Evolutionary conservation across 2,113 vertebrate genomes (phyloP), one percentile per base, ranked within the genome.

Genomic region (Phalacrocorax carbo): DNA sequence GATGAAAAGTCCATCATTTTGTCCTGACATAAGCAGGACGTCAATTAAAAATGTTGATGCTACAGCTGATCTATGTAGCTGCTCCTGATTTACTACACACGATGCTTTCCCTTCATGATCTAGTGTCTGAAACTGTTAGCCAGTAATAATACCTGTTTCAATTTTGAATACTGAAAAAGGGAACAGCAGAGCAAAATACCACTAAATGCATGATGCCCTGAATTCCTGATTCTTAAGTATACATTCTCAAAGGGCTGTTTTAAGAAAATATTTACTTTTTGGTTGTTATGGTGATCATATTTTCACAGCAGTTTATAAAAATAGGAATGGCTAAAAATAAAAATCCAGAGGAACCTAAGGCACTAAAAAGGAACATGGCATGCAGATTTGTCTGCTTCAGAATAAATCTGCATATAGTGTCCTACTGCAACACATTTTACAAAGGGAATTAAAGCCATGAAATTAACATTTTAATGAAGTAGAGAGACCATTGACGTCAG

Each of bases 391-490:
- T 71, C 97, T 97, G 64, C 62, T 92, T 94, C 82, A 88, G 97
- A 97, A 96, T 94, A 97, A 96, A 98, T 98, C 96, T 97, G 96
- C 97, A 98, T 97, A 96, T 27, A 95, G 93, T 96, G 94, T 98
- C 97, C 97, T 94, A 81, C 90, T 97, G 96, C 93, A 92, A 95
- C 94, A 96, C 68, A 64, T 96, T 97, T 97, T 96, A 98, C 95
- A 98, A 98, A 98, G 85, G 93, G 97, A 98, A 98, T 98, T 98
- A 98, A 97, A 98, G 84, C 96, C 97, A 97, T 94, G 96, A 98
- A 98, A 98, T 98, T 98, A 98, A 97, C 97, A 98, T 98, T 98
- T 98, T 98, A 98, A 98, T 98, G 98, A 98, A 98, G 97, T 89
- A 98, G 97, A 97, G 83, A 97, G 97, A 96, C 97, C 96, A 97